phyloP scores from a whole-genome alignment of 2,797 vertebrate species.

The Mionectes olivaceus region DNA sequence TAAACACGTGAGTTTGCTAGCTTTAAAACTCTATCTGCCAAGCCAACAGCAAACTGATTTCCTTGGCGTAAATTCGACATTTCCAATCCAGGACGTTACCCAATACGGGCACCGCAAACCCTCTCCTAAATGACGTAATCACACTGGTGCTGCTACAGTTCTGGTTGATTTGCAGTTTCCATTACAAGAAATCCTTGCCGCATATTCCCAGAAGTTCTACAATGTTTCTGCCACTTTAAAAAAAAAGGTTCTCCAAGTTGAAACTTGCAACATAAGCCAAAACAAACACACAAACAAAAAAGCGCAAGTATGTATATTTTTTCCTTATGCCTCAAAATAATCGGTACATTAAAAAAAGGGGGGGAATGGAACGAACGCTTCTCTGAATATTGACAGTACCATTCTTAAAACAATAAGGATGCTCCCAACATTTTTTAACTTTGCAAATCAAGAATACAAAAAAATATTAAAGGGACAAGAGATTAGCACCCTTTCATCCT shows the following conservation, averaged over 20 bases:
- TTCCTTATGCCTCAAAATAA: background rate
- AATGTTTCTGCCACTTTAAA: background rate
- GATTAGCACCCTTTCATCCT: background rate
- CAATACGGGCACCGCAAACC: background rate
- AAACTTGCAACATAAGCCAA: background rate
- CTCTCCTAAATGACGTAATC: conserved; percentile 58
- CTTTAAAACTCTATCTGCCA: conserved; percentile 46
- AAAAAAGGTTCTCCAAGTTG: background rate
- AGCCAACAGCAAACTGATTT: conserved; percentile 57
- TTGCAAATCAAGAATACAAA: background rate
- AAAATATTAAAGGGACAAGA: background rate
- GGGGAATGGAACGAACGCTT: background rate
- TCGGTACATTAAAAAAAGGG: background rate
- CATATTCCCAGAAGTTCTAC: conserved; percentile 26
- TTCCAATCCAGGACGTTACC: conserved; percentile 48
- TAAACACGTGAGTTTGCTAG: background rate
- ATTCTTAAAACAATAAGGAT: background rate
- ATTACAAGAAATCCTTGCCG: conserved; percentile 39
- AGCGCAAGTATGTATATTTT: background rate
- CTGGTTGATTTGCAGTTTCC: conserved; percentile 56
- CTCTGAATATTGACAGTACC: background rate
- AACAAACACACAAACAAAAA: background rate
- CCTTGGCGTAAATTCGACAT: conserved; percentile 11
- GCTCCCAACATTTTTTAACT: background rate
- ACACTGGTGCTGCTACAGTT: conserved; percentile 14